A percentile compares a stretch with the other conserved stretches of the same genome.
Conservation (phyloP, 2,888 invertebrate genomes). For the Tanaodytes sp. region DNA sequence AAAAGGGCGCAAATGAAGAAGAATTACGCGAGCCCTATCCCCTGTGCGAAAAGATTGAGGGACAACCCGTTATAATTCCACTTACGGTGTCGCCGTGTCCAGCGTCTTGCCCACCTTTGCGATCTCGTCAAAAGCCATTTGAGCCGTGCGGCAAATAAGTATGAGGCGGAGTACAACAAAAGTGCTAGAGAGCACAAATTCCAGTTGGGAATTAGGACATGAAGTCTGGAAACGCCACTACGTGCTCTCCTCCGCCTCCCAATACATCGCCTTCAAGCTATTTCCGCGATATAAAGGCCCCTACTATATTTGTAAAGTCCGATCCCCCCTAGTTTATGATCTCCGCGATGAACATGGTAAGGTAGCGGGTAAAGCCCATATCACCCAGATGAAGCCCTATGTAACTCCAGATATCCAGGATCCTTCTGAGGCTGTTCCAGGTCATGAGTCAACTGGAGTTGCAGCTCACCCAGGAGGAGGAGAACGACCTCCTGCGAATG, state of each 20-base stretch:
- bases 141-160: conserved; percentile 3
- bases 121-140: conserved; percentile 18
- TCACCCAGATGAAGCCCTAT: conserved; percentile 21
- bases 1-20: too few species aligned
- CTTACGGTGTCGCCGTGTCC: too few species aligned
- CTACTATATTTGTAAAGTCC: neutral
- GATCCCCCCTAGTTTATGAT: conserved; percentile 12
- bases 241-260: conserved; percentile 18
- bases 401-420: neutral
- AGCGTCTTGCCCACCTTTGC: too few species aligned
- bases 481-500: too few species aligned
- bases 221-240: conserved; percentile 25
- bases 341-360: conserved; percentile 1
- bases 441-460: too few species aligned
- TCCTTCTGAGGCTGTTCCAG: too few species aligned
- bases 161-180: conserved; percentile 11
- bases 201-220: conserved; percentile 2
- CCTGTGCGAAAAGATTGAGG: too few species aligned
- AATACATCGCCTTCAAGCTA: conserved; percentile 21
- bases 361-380: conserved; percentile 7
- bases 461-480: too few species aligned
- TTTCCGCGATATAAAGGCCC: conserved; percentile 15
- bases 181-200: neutral
- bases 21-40: too few species aligned
- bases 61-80: too few species aligned